Base-by-base conservation (phyloP, 2,888 invertebrate genomes). In the Ecliptopera silaceata region DNA sequence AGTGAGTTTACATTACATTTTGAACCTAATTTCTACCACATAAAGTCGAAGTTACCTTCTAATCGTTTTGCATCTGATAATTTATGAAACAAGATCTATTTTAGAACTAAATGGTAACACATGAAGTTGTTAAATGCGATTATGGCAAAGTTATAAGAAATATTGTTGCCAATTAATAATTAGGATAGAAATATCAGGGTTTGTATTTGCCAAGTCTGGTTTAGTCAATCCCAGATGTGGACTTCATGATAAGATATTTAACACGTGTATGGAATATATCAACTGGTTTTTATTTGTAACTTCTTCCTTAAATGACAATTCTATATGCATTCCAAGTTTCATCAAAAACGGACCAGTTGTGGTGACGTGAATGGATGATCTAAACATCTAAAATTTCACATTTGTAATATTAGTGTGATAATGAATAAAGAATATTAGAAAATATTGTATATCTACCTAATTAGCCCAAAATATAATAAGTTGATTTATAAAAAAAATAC, bases 1-100 rank as follows among this genome's bases (percentile, higher is more conserved):
- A 90, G 90, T 91, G 81, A 90, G 90, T 89, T 72, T 51, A 38
- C 39, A 41, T 26, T 4, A 15, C 43, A 39, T 39, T 17, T 38
- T 39, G 6, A 44, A 47, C 41, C 42, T 20, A 56, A 59, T 29
- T 4, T 32, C 22, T 1, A 15, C 1, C 11, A 52, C 41, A 39
- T 4, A 22, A 48, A 22, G 43, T 34, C 31, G 11, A 31, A 11
- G 43, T 36, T 47, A 10, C 39, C 13, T n/a, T 12, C 12, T 13
- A 10, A 38, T 43, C 8, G 15, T 15, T 15, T 10, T 3, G 15
- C 26, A 17, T 20, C 26, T 8, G 39, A 41, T 20, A 2, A 4
- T 0, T 42, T 26, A 4, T 1, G 10, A 6, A 13, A 4, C 47
- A 39, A 41, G 50, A 47, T 58, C 10, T 15, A 55, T 39, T 41